phyloP scores from a whole-genome alignment of 2,888 invertebrate species.

The Eupeodes latifasciatus region DNA sequence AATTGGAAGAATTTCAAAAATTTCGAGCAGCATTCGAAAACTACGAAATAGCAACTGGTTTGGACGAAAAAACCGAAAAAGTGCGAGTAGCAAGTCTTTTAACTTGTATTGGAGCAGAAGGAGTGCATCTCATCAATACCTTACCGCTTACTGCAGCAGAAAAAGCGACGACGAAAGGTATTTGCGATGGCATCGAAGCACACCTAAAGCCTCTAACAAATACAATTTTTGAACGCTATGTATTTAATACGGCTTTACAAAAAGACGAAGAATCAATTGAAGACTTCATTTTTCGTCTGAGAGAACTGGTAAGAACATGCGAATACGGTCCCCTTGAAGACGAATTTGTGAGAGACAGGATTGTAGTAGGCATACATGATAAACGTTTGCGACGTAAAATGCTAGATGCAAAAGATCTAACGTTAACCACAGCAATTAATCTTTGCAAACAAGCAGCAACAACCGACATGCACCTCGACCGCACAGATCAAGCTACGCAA shows the following conservation, averaged over 20 bases:
- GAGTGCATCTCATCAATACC: not conserved
- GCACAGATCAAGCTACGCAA: not conserved
- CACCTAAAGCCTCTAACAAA: too few relatives aligned
- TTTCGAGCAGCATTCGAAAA: constrained; percentile 16
- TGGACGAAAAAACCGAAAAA: not conserved
- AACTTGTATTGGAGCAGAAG: constrained; percentile 13
- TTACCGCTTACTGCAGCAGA: constrained; percentile 2
- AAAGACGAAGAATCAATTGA: not conserved
- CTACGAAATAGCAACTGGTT: not conserved
- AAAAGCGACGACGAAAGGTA: not conserved
- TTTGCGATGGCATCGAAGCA: not conserved
- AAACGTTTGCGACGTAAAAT: not conserved
- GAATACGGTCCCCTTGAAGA: not conserved
- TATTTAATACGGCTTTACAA: not conserved
- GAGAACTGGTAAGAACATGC: not conserved
- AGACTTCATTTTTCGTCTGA: not conserved
- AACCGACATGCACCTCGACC: too few relatives aligned
- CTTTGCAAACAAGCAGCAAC: too few relatives aligned
- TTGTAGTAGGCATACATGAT: not conserved
- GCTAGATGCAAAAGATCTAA: too few relatives aligned
- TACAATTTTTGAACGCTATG: too few relatives aligned
- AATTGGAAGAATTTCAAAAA: constrained; percentile 14
- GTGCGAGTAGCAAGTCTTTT: constrained; percentile 22
- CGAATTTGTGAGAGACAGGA: too few relatives aligned
- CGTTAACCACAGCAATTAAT: too few relatives aligned